Evolutionary conservation across 2,113 vertebrate species (phyloP), one percentile per base, ranked within the genome.

Genomic region (Mugil cephalus): DNA sequence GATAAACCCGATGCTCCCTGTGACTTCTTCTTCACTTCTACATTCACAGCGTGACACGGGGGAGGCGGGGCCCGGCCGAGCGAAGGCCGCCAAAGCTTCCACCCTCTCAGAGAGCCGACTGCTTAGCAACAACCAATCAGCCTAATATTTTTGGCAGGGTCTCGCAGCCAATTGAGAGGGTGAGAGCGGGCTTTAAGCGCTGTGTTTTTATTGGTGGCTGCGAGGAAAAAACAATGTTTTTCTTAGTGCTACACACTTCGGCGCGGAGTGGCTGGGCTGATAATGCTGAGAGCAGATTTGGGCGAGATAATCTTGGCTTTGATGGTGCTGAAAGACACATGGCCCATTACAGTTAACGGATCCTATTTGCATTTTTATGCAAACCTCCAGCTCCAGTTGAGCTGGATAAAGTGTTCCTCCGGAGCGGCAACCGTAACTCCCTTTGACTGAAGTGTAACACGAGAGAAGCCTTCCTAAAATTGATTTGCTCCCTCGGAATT

Each of bases 71-170:
- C 73, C 80, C 18, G 2, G 40, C 24, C 4, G 14, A 48, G 68
- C 12, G 18, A 61, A 78, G 76, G 63, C 86, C 70, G 73, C 58
- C 58, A 34, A 52, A 76, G 71, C 82, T 74, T 74, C 79, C 88
- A 68, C 84, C 86, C 80, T 87, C 88, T 91, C 89, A 67, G 46
- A 77, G 82, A 87, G 71, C 75, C 48, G 76, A 90, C 93, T 93
- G 89, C 93, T 93, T 93, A 92, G 93, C 92, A 94, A 94, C 93
- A 94, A 77, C 93, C 91, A 93, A 94, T 93, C 90, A 81, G 84
- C 84, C 88, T 83, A 81, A 88, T 88, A 86, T 87, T 91, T 92
- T 91, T 91, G 88, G 87, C 82, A 82, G 74, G 64, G 45, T 62
- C 30, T 43, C 11, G 43, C 79, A 91, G 88, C 92, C 93, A 93